Evolutionary conservation across 1,140 invertebrate species (phyloP).

Genomic region (Neelides sp.): DNA sequence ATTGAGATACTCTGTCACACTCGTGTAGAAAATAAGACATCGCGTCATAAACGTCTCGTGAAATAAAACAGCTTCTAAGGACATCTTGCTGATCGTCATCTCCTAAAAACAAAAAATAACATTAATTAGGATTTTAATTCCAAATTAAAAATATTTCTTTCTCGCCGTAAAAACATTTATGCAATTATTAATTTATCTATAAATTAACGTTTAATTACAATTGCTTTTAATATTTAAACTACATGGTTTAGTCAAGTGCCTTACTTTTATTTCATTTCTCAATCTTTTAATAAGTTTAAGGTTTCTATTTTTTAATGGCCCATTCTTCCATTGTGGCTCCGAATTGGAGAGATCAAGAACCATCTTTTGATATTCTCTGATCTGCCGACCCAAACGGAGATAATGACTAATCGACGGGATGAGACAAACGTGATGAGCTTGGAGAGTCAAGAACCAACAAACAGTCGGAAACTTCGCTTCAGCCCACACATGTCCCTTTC

Average conservation of each 20-base stretch:
- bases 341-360: slow-evolving; percentile 36
- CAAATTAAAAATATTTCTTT: slow-evolving; percentile 6
- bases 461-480: slow-evolving; percentile 85
- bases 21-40: slow-evolving; percentile 72
- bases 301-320: slow-evolving; percentile 58
- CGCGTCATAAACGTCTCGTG: slow-evolving; percentile 65
- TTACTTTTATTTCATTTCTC: slow-evolving; percentile 59
- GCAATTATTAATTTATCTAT: neutral
- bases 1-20: slow-evolving; percentile 61
- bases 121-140: neutral
- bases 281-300: slow-evolving; percentile 71
- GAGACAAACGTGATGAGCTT: slow-evolving; percentile 80
- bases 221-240: neutral
- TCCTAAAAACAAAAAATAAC: slow-evolving; percentile 36
- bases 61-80: slow-evolving; percentile 72
- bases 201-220: neutral
- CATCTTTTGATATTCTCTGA: slow-evolving; percentile 80
- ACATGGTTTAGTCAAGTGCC: neutral
- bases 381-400: slow-evolving; percentile 61
- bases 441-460: slow-evolving; percentile 90
- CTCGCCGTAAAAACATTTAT: neutral
- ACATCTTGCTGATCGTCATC: slow-evolving; percentile 53
- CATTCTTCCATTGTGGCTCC: slow-evolving; percentile 69
- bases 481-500: slow-evolving; percentile 45
- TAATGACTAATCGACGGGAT: slow-evolving; percentile 79